Base-by-base conservation (phyloP, 2,113 vertebrate genomes). In the Otis tarda region DNA sequence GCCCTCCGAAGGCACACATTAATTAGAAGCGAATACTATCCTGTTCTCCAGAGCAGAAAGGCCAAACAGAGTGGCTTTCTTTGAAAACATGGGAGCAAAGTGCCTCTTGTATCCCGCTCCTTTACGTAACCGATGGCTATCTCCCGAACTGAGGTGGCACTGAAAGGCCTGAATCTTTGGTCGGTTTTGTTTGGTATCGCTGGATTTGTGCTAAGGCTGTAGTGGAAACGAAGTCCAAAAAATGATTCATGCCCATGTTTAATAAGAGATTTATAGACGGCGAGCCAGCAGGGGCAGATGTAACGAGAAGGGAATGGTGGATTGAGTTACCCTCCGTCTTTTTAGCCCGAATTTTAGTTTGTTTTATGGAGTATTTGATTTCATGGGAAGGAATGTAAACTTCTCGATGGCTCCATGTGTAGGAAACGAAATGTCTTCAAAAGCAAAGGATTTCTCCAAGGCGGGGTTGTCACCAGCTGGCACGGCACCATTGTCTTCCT, bases 1-100 rank as follows among this genome's bases (percentile, higher is more conserved):
- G 95, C 96, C 94, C 94, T 96, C 95, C 52, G 89, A 96, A 97
- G 94, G 96, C 87, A 93, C 96, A 95, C 85, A 96, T 96, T 96
- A 93, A 92, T 97, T 95, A 95, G 96, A 94, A 79, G 94, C 52
- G 3, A 96, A 96, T 95, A 53, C 93, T 95, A 77, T 93, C 80
- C 95, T 91, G 88, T 97, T 96, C 92, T 91, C 7, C 8, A 2
- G 87, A 95, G 90, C 94, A 93, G 33, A 96, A 94, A 95, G 91
- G 89, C 94, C 92, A 90, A 95, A 96, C 92, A 96, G 86, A 90
- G 24, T 43, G 94, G 91, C 95, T 96, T 95, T 96, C 92, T 96
- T 91, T 88, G 91, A 70, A 60, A 84, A 91, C 92, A 53, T 63
- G 90, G 96, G 50, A 81, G 63, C 91, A 90, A n/a, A 96, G 95